A percentile compares a stretch with the other conserved stretches of the same genome.
Evolutionary conservation across 2,888 invertebrate genomes (phyloP).

Genomic region (Drosophila trichaetosa): DNA sequence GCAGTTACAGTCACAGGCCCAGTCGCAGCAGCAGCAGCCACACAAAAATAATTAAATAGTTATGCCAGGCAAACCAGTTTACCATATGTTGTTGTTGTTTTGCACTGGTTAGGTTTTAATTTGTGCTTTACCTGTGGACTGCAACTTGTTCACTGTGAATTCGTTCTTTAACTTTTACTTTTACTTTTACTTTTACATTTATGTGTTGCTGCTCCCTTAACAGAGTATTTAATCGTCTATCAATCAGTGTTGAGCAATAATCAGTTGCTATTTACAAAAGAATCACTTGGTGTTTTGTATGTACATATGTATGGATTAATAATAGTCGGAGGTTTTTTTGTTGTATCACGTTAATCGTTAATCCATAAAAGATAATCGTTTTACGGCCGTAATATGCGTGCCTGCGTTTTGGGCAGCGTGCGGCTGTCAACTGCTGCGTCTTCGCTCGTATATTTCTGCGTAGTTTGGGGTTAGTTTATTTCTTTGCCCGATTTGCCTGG

Average conservation of each 20-base stretch:
- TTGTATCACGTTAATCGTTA: slow-evolving; percentile 12
- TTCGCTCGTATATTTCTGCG: neutral
- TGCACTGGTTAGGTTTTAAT: slow-evolving; percentile 7
- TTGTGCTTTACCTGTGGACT: slow-evolving; percentile 8
- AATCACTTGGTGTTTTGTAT: slow-evolving; percentile 6
- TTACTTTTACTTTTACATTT: slow-evolving; percentile 37
- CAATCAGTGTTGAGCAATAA: neutral
- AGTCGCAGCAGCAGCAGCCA: slow-evolving; percentile 16
- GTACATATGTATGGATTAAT: neutral
- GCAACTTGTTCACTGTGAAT: slow-evolving; percentile 11
- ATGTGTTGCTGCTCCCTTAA: neutral
- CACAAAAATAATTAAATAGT: slow-evolving; percentile 39
- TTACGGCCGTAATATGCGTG: slow-evolving; percentile 2
- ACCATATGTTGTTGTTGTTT: slow-evolving; percentile 22
- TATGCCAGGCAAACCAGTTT: slow-evolving; percentile 63
- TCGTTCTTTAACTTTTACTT: slow-evolving; percentile 3
- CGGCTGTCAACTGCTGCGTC: slow-evolving; percentile 28
- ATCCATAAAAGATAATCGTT: slow-evolving; percentile 25
- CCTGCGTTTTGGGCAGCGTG: slow-evolving; percentile 1
- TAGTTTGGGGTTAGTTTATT: slow-evolving; percentile 10
- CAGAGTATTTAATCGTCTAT: neutral
- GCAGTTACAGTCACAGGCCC: slow-evolving; percentile 8
- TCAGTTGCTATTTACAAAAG: neutral
- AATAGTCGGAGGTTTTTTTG: slow-evolving; percentile 1
- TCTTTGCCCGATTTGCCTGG: neutral